These are phyloP conservation scores for Pao palembangensis DNA, from an alignment of 2,113 vertebrate genomes.

Conservation along the genomic window DNA sequence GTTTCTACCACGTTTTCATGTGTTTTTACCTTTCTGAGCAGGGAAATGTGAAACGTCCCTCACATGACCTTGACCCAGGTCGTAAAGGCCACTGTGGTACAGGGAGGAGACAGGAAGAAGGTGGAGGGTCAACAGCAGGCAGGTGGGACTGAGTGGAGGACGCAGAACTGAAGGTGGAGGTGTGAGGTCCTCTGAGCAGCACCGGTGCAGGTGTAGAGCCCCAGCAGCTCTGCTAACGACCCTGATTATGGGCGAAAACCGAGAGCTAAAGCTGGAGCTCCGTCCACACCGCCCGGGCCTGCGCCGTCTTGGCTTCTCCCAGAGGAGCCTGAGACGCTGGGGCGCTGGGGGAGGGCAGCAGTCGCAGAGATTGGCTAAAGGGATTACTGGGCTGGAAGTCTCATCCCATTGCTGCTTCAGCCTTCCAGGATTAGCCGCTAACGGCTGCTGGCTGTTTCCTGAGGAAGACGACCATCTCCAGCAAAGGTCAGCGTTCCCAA, in stretches of 20 bases:
- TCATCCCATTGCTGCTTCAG: constrained; percentile 50
- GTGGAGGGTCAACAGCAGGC: too few species aligned
- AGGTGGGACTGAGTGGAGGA: too few species aligned
- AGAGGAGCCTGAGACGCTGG: constrained; percentile 11
- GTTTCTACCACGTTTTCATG: too few species aligned
- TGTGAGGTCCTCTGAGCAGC: too few species aligned
- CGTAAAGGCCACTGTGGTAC: too few species aligned
- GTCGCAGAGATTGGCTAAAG: constrained; percentile 65
- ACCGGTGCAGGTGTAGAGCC: background rate
- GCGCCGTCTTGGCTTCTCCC: constrained; percentile 8
- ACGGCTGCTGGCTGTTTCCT: background rate
- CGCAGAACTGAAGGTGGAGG: too few species aligned
- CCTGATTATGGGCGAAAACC: constrained; percentile 12
- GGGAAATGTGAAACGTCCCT: too few species aligned
- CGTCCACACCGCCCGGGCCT: constrained; percentile 8
- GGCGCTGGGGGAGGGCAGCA: constrained; percentile 31
- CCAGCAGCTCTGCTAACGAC: constrained; percentile 22
- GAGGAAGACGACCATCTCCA: background rate
- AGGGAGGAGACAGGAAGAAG: too few species aligned
- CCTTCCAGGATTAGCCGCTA: constrained; percentile 38
- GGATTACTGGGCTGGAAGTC: constrained; percentile 72
- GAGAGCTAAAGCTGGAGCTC: background rate
- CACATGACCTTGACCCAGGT: too few species aligned
- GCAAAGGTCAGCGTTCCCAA: background rate
- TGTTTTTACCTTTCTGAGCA: too few species aligned